Evolutionary conservation across 2,113 vertebrate species (phyloP), one percentile per base, ranked within the genome.

Genomic region (Nothoprocta pentlandii): DNA sequence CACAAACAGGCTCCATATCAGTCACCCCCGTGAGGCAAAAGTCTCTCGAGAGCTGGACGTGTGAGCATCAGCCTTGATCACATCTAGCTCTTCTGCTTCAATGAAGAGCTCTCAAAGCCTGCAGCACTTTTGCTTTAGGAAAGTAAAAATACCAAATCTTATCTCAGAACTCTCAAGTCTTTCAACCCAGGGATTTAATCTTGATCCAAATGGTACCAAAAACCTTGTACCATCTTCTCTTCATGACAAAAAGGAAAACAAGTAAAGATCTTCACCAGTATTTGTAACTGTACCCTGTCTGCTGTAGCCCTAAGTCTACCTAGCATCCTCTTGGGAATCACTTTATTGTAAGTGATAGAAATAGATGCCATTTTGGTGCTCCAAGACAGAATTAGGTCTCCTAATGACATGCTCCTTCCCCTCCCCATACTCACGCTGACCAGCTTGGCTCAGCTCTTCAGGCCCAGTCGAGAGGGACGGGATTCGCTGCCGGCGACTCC

Each of bases 391-490:
- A 58, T 67, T 56, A 86, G 49, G 28, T 58, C 25, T 85, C 51
- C 23, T 28, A 75, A 34, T 12, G 61, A 51, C 0, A 1, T 2
- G 7, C 22, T 53, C 47, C 46, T 34, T 78, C 22, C 80, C 32
- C 6, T 66, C 10, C 2, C 25, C 12, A 16, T 88, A 95, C 96
- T 97, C 91, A 96, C 95, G 0, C 3, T 9, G 70, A 56, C 70
- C 63, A 91, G 81, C 49, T 49, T 44, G 69, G 85, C 51, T 62
- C 39, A 87, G 66, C 59, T 74, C 44, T 51, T 91, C 92, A 93
- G 71, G 61, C 68, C 56, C 56, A 61, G 76, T 34, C 82, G 19
- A 53, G 51, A 25, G 54, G 6, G 49, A 74, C 51, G 68, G 16
- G 42, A 71, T 92, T 44, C 51, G 93, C 76, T 9, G 32, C 69